Evolutionary conservation across 2,797 vertebrate genomes (phyloP).

Genomic region (Paramormyrops hopkinsi): DNA sequence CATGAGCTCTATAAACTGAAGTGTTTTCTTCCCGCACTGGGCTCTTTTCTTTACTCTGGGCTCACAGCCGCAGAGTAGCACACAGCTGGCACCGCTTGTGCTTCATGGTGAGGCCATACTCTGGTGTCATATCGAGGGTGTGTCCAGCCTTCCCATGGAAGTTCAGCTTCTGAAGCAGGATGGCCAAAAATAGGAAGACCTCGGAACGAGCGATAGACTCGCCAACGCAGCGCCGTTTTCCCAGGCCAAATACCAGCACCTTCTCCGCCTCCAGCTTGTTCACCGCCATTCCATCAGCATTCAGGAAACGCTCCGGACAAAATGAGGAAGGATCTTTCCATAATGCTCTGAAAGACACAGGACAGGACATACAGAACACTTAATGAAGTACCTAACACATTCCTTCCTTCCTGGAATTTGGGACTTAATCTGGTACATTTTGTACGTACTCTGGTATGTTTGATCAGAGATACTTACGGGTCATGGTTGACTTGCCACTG

Average conservation of each 20-base stretch:
- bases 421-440: not conserved
- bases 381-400: not conserved
- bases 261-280: constrained; percentile 68
- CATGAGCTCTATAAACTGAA: not conserved
- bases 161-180: constrained; percentile 72
- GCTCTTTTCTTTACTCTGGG: constrained; percentile 32
- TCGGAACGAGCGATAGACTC: constrained; percentile 78
- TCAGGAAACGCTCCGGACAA: constrained; percentile 78
- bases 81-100: constrained; percentile 70
- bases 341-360: constrained; percentile 54
- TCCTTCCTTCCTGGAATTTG: not conserved
- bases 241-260: constrained; percentile 75
- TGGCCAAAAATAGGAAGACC: constrained; percentile 82
- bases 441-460: not conserved
- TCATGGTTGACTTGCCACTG: constrained; percentile 95
- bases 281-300: constrained; percentile 47
- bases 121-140: constrained; percentile 71
- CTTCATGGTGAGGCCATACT: constrained; percentile 84
- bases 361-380: not conserved
- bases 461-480: constrained; percentile 65
- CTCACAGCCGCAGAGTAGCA: constrained; percentile 43
- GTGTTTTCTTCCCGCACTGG: not conserved
- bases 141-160: constrained; percentile 59
- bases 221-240: constrained; percentile 79
- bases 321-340: constrained; percentile 82